These are phyloP conservation scores for Portevinia maculata DNA, from an alignment of 2,888 invertebrate genomes.

Conservation along the genomic window DNA sequence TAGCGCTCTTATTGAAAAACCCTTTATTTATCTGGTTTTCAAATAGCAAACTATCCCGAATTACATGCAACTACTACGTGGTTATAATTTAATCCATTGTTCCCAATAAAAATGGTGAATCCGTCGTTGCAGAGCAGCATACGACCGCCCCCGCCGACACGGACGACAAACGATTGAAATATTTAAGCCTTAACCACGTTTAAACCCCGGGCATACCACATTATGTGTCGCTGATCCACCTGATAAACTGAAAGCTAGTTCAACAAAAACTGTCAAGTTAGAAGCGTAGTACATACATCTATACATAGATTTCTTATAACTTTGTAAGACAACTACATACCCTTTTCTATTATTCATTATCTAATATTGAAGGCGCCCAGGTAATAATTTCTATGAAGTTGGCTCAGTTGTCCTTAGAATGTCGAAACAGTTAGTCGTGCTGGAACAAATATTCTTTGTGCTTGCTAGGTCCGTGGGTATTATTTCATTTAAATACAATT, in stretches of 20 bases:
- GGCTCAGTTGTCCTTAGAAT: conserved; percentile 34
- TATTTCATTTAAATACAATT: conserved; percentile 34
- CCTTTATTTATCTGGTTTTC: too few relatives aligned
- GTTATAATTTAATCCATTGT: too few relatives aligned
- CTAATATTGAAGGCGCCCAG: too few relatives aligned
- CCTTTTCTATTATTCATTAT: conserved; percentile 35
- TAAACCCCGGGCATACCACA: conserved; percentile 48
- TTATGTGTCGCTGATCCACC: conserved; percentile 49
- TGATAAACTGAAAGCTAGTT: conserved; percentile 62
- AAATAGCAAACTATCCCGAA: too few relatives aligned
- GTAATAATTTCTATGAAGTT: too few relatives aligned
- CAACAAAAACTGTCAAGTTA: conserved; percentile 21
- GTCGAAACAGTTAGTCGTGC: conserved; percentile 13
- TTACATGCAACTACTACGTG: too few relatives aligned
- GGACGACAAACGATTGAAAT: not conserved
- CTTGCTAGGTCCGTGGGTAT: conserved; percentile 70
- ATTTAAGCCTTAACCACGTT: conserved; percentile 46
- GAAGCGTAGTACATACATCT: too few relatives aligned
- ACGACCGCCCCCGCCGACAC: not conserved
- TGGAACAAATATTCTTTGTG: conserved; percentile 13
- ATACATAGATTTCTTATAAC: too few relatives aligned
- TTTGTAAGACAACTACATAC: conserved; percentile 11
- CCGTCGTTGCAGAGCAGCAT: conserved; percentile 35
- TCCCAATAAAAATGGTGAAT: conserved; percentile 43
- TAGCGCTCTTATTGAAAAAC: too few relatives aligned